Evolutionary conservation across 30 jellyfish, hydroid and myxozoan genomes (phyloP), one percentile per base, ranked within the genome.

Genomic region (Morbakka virulenta): DNA sequence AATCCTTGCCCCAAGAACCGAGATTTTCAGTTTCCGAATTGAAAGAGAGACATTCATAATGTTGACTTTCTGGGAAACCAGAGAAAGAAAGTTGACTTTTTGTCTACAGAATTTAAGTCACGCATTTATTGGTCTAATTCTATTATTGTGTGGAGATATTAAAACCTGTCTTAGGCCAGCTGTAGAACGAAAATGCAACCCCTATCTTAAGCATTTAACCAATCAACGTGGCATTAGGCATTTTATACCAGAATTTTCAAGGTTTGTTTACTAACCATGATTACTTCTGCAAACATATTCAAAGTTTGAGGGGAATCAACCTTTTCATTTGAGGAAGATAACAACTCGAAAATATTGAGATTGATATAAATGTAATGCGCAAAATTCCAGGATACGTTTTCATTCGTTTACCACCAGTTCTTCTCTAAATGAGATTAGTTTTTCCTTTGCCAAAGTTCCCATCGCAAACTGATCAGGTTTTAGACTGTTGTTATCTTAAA

Each of bases 241-340:
- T 81, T 72, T 81, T 81, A 30, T 77, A 69, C 35, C 94, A 69
- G 81, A 81, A 81, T 69, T 86, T 76, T 33, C 87, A 87, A 67
- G 96, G 96, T 52, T 70, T 85, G 65, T 85, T 78, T 50, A 50
- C 76, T 49, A 83, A 83, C 52, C 79, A 36, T 41, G 79, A 31
- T 36, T 67, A 72, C 66, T 47, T 83, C 33, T 67, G 79, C 32
- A 79, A 72, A 64, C 47, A 72, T 74, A 27, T 73, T 35, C 89
- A 66, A 62, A 85, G 95, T 62, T 76, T 74, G 36, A 30, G 25
- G 52, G 87, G 87, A 75, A 52, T 76, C 79, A 65, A 76, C 89
- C 75, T 74, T 62, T 47, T 85, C 48, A 48, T 77, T 76, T 64
- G 75, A 81, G 66, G 84, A 61, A 90, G 67, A 85, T 74, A 86